Percentiles rank a stretch among this genome's conserved stretches.
phyloP scores from a whole-genome alignment of 2,888 invertebrate species.

The Himalopsyche tibetana region DNA sequence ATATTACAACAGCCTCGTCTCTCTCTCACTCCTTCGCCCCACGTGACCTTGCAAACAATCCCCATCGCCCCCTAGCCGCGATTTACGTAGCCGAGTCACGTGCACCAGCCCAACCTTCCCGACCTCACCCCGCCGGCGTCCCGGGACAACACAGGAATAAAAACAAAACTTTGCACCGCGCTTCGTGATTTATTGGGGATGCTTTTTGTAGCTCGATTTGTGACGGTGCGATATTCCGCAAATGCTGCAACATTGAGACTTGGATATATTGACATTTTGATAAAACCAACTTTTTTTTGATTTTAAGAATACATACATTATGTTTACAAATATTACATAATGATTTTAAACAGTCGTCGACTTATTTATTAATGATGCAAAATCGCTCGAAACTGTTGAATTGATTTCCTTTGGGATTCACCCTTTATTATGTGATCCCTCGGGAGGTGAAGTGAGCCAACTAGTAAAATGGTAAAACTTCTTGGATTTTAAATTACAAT shows the following conservation, averaged over 20 bases:
- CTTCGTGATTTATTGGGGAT: not conserved
- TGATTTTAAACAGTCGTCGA: too few relatives aligned
- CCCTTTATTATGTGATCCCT: too few relatives aligned
- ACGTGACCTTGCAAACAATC: slow-evolving; percentile 26
- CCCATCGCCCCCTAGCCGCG: not conserved
- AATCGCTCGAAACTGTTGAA: too few relatives aligned
- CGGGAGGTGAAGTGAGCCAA: too few relatives aligned
- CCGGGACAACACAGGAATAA: slow-evolving; percentile 23
- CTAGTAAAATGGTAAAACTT: too few relatives aligned
- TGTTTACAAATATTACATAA: too few relatives aligned
- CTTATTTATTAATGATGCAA: too few relatives aligned
- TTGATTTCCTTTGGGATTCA: too few relatives aligned
- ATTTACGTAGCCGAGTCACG: slow-evolving; percentile 8
- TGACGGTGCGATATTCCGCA: not conserved
- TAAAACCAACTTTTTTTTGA: too few relatives aligned
- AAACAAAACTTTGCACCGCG: slow-evolving; percentile 28
- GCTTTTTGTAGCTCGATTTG: not conserved
- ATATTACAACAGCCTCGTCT: not conserved
- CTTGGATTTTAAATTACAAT: too few relatives aligned
- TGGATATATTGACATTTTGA: not conserved
- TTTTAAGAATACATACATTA: too few relatives aligned
- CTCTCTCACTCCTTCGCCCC: not conserved
- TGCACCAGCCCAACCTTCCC: not conserved
- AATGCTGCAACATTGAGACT: not conserved
- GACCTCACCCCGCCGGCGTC: not conserved